Percentiles rank a stretch among this genome's conserved stretches.
Conservation (phyloP, 2,888 invertebrate genomes). For the Ernsta delagoae region DNA sequence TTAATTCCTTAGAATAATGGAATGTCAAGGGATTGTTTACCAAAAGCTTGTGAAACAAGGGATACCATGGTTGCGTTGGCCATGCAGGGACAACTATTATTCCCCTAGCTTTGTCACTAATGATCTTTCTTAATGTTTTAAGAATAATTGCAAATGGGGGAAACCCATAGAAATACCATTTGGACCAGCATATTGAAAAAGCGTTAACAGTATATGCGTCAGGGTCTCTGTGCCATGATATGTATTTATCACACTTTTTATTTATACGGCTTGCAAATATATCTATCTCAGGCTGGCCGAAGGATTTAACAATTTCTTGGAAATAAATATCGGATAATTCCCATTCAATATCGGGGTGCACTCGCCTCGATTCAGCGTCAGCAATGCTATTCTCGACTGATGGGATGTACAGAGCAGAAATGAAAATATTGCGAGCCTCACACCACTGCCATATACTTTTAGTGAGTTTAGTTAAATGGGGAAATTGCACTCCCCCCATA, state of each 20-base stretch:
- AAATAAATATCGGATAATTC: conserved; percentile 28
- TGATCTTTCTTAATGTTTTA: conserved; percentile 14
- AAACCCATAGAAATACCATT: conserved; percentile 11
- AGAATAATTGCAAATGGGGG: conserved; percentile 16
- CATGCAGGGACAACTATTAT: conserved; percentile 13
- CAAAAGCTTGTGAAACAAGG: conserved; percentile 4
- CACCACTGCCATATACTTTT: conserved; percentile 40
- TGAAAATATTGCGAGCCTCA: conserved; percentile 26
- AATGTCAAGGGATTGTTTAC: conserved; percentile 6
- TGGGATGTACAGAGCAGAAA: conserved; percentile 37
- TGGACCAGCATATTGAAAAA: background rate
- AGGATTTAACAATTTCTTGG: conserved; percentile 6
- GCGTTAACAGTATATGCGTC: conserved; percentile 13
- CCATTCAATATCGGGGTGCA: conserved; percentile 38
- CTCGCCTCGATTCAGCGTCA: conserved; percentile 37
- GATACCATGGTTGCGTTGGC: conserved; percentile 19
- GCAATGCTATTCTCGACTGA: conserved; percentile 35
- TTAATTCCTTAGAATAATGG: background rate
- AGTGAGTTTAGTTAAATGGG: conserved; percentile 31
- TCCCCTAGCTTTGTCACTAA: conserved; percentile 9
- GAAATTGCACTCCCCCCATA: conserved; percentile 39
- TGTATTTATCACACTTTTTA: conserved; percentile 22
- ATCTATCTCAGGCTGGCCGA: conserved; percentile 14
- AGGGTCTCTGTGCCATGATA: conserved; percentile 33
- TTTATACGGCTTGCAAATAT: conserved; percentile 25